These are phyloP conservation scores for Diaprepes abbreviatus DNA, from an alignment of 2,888 invertebrate genomes.

Conservation along the genomic window DNA sequence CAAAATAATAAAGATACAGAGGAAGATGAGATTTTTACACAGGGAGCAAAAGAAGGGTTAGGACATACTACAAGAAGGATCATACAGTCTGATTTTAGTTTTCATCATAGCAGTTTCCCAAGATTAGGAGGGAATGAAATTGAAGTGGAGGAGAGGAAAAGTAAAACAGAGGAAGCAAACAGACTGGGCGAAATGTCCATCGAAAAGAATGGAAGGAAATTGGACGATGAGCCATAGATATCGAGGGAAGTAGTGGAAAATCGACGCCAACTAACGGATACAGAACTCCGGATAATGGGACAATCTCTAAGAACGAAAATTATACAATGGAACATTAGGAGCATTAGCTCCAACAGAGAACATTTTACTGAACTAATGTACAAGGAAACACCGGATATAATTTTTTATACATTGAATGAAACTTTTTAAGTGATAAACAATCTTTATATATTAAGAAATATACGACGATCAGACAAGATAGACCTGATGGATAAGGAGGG, in stretches of 20 bases:
- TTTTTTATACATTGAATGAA: no score
- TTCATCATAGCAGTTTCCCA: background rate
- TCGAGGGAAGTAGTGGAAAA: no score
- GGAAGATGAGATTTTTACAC: no score
- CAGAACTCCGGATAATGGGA: no score
- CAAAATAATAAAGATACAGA: background rate
- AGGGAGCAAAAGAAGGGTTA: no score
- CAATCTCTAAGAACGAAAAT: background rate
- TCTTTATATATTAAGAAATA: background rate
- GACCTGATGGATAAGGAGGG: background rate
- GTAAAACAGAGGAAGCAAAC: background rate
- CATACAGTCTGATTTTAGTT: background rate
- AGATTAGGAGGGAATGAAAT: background rate
- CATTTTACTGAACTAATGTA: no score
- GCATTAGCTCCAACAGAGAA: no score
- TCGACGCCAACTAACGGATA: no score
- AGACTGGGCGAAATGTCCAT: background rate
- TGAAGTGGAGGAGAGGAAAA: background rate
- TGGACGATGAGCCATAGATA: no score
- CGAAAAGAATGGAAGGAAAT: background rate
- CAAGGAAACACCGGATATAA: no score
- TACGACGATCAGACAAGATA: background rate
- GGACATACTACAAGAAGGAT: background rate
- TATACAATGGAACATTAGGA: background rate
- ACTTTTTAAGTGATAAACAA: no score